A percentile compares a stretch with the other conserved stretches of the same genome.
Evolutionary conservation across 2,888 invertebrate species (phyloP).

Genomic region (Scaptomyza cyrtandrae): DNA sequence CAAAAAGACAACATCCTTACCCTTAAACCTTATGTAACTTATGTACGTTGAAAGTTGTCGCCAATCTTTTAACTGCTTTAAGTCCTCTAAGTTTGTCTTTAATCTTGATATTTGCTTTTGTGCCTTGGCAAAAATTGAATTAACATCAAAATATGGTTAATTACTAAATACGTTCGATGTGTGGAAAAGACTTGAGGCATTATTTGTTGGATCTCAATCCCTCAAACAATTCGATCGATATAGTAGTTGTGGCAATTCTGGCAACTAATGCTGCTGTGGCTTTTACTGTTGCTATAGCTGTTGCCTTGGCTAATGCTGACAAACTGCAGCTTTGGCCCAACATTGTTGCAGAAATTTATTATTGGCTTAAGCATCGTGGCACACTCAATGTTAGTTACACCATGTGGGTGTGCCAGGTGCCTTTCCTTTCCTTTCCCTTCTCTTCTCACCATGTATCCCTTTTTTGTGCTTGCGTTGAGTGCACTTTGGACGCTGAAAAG

Average conservation of each 20-base stretch:
- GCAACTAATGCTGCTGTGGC: slow-evolving; percentile 5
- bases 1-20: neutral
- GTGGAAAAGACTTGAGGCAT: slow-evolving; percentile 19
- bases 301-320: slow-evolving; percentile 66
- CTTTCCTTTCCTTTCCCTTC: neutral
- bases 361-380: slow-evolving; percentile 66
- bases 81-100: slow-evolving; percentile 28
- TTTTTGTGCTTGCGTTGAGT: slow-evolving; percentile 41
- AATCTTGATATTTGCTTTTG: slow-evolving; percentile 41
- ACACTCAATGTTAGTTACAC: slow-evolving; percentile 33
- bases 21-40: neutral
- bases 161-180: slow-evolving; percentile 46
- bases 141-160: slow-evolving; percentile 55
- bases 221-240: slow-evolving; percentile 28
- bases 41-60: slow-evolving; percentile 20
- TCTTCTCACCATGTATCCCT: neutral
- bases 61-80: slow-evolving; percentile 2
- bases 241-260: slow-evolving; percentile 13
- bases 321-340: slow-evolving; percentile 75
- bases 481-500: slow-evolving; percentile 65
- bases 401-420: slow-evolving; percentile 32
- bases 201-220: slow-evolving; percentile 8
- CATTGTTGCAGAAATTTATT: slow-evolving; percentile 76
- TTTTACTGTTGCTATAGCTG: neutral
- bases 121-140: slow-evolving; percentile 44